Conservation (phyloP, 2,113 vertebrate species). For the Phylloscopus trochiloides region DNA sequence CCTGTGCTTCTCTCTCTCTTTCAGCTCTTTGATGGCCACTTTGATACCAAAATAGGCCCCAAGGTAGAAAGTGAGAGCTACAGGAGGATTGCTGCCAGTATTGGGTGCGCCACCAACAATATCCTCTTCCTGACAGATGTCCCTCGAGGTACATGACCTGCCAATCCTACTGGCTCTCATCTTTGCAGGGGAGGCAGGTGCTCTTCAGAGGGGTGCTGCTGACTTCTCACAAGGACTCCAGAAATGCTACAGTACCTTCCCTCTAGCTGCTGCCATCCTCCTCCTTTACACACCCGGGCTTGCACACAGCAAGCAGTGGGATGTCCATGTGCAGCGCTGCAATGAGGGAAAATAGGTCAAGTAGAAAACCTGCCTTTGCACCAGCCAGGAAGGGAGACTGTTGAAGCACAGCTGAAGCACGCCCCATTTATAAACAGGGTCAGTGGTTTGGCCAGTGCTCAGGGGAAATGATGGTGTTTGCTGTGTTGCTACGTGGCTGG, state of each 20-base stretch:
- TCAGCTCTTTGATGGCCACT: conserved; percentile 93
- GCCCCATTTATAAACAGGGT: background rate
- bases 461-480: background rate
- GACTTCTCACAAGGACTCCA: background rate
- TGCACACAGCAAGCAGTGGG: background rate
- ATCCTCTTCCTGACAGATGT: conserved; percentile 93
- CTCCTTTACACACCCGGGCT: background rate
- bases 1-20: background rate
- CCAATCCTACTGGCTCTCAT: conserved; percentile 54
- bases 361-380: background rate
- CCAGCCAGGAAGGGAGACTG: background rate
- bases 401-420: background rate
- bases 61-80: conserved; percentile 95
- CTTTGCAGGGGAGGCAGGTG: conserved; percentile 45
- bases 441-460: background rate
- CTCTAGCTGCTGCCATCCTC: background rate
- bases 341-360: background rate
- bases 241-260: background rate
- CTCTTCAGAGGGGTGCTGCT: background rate
- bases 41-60: conserved; percentile 91
- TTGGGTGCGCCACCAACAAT: conserved; percentile 87
- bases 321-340: fast-evolving
- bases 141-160: conserved; percentile 78
- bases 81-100: conserved; percentile 84
- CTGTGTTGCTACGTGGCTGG: background rate